These are phyloP conservation scores for Furcula furcula DNA, from an alignment of 2,888 invertebrate genomes.

Conservation along the genomic window DNA sequence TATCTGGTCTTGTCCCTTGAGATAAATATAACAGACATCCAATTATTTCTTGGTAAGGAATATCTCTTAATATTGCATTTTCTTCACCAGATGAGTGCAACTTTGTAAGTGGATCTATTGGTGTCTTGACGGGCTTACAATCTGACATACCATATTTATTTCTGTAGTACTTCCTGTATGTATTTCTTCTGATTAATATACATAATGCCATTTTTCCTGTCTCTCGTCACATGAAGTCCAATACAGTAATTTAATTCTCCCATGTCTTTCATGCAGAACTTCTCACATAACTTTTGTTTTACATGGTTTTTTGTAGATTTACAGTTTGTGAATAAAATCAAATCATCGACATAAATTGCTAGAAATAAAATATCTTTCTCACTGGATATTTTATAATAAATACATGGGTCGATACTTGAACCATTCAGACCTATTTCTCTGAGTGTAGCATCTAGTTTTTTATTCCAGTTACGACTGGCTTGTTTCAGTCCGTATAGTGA, in stretches of 20 bases:
- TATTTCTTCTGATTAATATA: constrained; percentile 3
- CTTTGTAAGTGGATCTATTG: constrained; percentile 1
- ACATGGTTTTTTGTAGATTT: constrained; percentile 17
- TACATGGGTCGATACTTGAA: neutral
- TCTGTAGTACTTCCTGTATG: constrained; percentile 2
- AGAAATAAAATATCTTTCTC: constrained; percentile 1
- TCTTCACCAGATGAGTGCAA: constrained; percentile 1
- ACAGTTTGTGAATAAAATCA: neutral
- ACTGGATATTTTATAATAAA: constrained; percentile 2
- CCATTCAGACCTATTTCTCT: neutral
- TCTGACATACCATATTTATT: constrained; percentile 7
- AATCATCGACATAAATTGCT: constrained; percentile 4
- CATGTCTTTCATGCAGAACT: constrained; percentile 1
- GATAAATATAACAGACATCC: constrained; percentile 17
- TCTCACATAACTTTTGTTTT: constrained; percentile 19
- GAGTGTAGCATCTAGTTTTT: neutral
- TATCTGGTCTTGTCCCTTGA: constrained; percentile 12
- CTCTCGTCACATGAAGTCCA: neutral
- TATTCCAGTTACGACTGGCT: constrained; percentile 1
- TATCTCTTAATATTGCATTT: constrained; percentile 2
- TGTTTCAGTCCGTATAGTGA: constrained; percentile 4
- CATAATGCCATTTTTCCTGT: constrained; percentile 1
- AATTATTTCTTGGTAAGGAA: constrained; percentile 14
- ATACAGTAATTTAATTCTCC: constrained; percentile 1
- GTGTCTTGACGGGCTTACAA: constrained; percentile 1